Base-by-base conservation (phyloP, 1,140 invertebrate species). In the Lasioglossum baleicum region DNA sequence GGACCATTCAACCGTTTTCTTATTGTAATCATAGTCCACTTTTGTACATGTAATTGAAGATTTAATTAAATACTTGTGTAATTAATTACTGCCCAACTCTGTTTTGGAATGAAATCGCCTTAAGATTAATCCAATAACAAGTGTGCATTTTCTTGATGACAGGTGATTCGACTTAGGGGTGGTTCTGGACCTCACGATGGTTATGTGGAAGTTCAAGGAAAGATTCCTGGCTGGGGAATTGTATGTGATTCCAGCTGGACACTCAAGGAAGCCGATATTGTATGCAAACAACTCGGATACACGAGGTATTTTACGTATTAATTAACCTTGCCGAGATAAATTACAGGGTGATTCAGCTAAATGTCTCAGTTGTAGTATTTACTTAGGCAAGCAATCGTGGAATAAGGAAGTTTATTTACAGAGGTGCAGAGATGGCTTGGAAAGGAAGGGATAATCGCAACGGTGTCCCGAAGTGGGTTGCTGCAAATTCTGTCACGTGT, bases 231-330 rank as follows among this genome's bases (percentile, higher is more conserved):
- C 8, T 95, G 94, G 94, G 94, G 94, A 35, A 82, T 93, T 10
- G 90, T 95, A 74, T 94, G 94, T 63, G 94, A 95, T 85, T 85
- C 90, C 2, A 88, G 85, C 44, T 95, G 94, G 94, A 93, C 89
- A 63, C 87, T 93, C 13, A 91, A 93, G 40, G 94, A 95, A 90
- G 94, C 94, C 13, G 84, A 93, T 71, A 85, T 95, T 40, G 91
- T 95, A n/a, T 95, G 94, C 84, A 91, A 86, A 76, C 94, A 94
- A 82, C 89, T 95, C 0, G 94, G 94, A 61, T 95, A 93, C 82
- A 63, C 84, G 0, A 93, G 93, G 94, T 94, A 90, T 53, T 6
- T 53, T 17, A 53, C 15, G 13, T 53, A 53, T 5, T 53, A 20
- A 53, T 5, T 53, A 20, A 53, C 2, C 15, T 15, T 53, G 44